phyloP scores from a whole-genome alignment of 2,888 invertebrate genomes.

The Zaprionus lineosus region DNA sequence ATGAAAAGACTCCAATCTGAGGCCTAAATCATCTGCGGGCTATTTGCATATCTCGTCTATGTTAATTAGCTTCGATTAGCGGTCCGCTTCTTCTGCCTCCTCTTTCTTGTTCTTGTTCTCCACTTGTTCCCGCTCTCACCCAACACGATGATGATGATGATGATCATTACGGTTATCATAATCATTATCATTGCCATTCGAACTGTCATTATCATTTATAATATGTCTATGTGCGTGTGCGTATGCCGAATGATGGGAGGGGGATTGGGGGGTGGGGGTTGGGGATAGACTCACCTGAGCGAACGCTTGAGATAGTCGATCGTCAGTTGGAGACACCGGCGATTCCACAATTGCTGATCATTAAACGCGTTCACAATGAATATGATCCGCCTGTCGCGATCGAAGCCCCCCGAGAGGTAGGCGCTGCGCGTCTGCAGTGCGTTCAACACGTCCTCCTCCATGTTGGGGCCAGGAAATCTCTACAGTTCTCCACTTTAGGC shows the following conservation, averaged over 20 bases:
- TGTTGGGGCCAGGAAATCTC: slow-evolving; percentile 52
- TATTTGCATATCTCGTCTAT: slow-evolving; percentile 65
- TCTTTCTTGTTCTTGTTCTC: slow-evolving; percentile 14
- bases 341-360: slow-evolving; percentile 84
- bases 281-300: slow-evolving; percentile 79
- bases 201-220: neutral
- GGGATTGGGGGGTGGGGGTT: too few relatives aligned
- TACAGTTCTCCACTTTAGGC: slow-evolving; percentile 38
- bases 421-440: slow-evolving; percentile 86
- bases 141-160: too few relatives aligned
- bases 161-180: too few relatives aligned
- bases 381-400: slow-evolving; percentile 86
- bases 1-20: slow-evolving; percentile 50
- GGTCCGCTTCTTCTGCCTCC: slow-evolving; percentile 22
- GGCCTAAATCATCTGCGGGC: slow-evolving; percentile 54
- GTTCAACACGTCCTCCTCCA: slow-evolving; percentile 85
- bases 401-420: slow-evolving; percentile 87
- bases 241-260: too few relatives aligned
- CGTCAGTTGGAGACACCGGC: slow-evolving; percentile 80
- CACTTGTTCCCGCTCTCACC: neutral
- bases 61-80: slow-evolving; percentile 53
- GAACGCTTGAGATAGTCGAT: slow-evolving; percentile 82
- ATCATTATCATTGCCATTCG: slow-evolving; percentile 2
- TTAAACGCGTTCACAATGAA: slow-evolving; percentile 86
- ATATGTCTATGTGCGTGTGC: too few relatives aligned